phyloP scores from a whole-genome alignment of 2,888 invertebrate species.

The Stictocephala bisonia region DNA sequence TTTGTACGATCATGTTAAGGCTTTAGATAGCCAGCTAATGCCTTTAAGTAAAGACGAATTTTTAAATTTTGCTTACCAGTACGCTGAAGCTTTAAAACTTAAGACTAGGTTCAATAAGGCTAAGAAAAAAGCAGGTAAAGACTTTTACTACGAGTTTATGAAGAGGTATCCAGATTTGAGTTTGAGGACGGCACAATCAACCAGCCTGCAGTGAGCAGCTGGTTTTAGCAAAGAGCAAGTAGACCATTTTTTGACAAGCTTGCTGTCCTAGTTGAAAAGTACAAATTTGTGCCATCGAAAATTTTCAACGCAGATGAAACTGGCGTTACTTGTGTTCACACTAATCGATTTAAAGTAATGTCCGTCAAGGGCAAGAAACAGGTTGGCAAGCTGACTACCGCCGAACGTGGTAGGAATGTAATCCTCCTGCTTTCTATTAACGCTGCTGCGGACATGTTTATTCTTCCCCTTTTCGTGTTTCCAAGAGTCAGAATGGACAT shows the following conservation, averaged over 20 bases:
- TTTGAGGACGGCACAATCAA: constrained; percentile 29
- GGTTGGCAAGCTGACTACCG: constrained; percentile 47
- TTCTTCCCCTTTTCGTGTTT: constrained; percentile 26
- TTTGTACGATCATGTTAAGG: constrained; percentile 20
- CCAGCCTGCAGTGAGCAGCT: constrained; percentile 12
- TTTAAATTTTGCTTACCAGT: constrained; percentile 48
- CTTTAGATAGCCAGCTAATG: constrained; percentile 37
- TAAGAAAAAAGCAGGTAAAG: constrained; percentile 12
- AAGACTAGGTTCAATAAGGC: constrained; percentile 20
- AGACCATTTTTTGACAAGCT: constrained; percentile 38
- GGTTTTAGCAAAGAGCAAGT: constrained; percentile 37
- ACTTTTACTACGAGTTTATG: constrained; percentile 24
- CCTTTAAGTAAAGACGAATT: constrained; percentile 25
- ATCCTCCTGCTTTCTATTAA: constrained; percentile 26
- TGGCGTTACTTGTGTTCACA: constrained; percentile 50
- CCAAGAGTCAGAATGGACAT: constrained; percentile 7
- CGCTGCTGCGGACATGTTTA: constrained; percentile 25
- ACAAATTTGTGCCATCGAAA: neutral
- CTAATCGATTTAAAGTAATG: constrained; percentile 50
- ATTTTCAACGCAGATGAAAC: constrained; percentile 54
- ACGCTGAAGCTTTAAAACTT: constrained; percentile 11
- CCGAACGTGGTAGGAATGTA: constrained; percentile 45
- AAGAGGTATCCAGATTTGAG: constrained; percentile 13
- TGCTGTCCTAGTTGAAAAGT: constrained; percentile 17
- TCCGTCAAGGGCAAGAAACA: constrained; percentile 50